Evolutionary conservation across 2,113 vertebrate species (phyloP).

Genomic region (Falco punctatus): DNA sequence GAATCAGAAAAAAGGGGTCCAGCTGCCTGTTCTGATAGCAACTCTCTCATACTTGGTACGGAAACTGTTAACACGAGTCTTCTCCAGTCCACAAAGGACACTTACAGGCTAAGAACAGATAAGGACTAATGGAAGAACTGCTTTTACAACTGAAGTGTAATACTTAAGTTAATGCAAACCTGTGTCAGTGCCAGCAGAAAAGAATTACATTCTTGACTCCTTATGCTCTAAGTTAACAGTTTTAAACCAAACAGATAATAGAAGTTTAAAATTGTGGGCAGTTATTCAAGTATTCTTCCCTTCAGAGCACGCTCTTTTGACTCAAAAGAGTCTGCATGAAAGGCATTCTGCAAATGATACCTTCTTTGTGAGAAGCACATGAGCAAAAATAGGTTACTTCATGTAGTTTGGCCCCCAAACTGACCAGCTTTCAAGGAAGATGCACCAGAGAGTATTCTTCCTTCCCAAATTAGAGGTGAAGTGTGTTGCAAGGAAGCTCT

Average conservation of each 20-base stretch:
- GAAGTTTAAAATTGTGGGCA: background rate
- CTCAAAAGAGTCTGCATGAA: background rate
- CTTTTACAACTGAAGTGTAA: background rate
- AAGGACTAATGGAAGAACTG: background rate
- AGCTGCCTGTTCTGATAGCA: background rate
- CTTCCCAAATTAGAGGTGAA: background rate
- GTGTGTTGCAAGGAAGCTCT: background rate
- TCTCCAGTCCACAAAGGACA: background rate
- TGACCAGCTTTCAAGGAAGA: background rate
- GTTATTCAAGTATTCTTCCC: background rate
- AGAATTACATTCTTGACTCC: background rate
- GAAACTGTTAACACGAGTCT: background rate
- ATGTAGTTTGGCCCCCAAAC: background rate
- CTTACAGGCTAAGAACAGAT: background rate
- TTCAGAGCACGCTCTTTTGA: background rate
- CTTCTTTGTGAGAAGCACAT: background rate
- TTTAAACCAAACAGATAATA: background rate
- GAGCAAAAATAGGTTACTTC: fast-evolving
- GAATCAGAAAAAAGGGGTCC: background rate
- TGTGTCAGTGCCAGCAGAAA: background rate
- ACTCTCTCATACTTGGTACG: background rate
- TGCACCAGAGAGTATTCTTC: background rate
- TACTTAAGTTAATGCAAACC: background rate
- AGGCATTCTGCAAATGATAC: background rate
- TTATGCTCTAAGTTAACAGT: background rate